Percentiles rank a stretch among this genome's conserved stretches.
These are phyloP conservation scores for Discoglossus pictus DNA, from an alignment of 2,797 vertebrate genomes.

Conservation along the genomic window DNA sequence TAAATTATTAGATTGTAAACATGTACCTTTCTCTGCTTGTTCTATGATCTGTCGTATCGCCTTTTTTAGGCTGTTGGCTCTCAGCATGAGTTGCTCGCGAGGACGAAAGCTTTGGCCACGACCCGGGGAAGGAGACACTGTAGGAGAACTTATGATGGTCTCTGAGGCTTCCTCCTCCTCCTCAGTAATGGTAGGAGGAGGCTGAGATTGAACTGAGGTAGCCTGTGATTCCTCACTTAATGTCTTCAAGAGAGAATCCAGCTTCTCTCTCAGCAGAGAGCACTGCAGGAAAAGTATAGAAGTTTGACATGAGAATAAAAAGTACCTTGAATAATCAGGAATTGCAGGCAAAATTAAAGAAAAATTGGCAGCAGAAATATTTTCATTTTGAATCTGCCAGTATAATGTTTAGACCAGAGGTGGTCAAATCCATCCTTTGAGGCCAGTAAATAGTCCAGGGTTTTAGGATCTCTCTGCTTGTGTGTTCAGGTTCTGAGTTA, in stretches of 20 bases:
- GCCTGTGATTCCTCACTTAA: conserved; percentile 91
- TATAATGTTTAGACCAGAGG: too few species aligned
- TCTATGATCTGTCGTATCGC: conserved; percentile 96
- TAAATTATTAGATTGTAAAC: too few species aligned
- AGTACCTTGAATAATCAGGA: background rate
- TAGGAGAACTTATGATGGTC: conserved; percentile 54
- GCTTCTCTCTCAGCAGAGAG: conserved; percentile 89
- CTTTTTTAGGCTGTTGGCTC: conserved; percentile 96
- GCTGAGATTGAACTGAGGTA: conserved; percentile 73
- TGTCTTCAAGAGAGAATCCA: conserved; percentile 90
- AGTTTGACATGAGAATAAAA: background rate
- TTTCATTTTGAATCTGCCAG: too few species aligned
- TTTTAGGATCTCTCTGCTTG: too few species aligned
- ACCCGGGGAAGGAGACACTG: conserved; percentile 66
- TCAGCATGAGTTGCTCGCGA: conserved; percentile 91
- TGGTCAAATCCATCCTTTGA: too few species aligned
- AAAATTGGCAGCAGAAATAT: too few species aligned
- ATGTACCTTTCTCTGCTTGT: conserved; percentile 89
- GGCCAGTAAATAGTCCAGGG: too few species aligned
- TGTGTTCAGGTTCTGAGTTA: too few species aligned
- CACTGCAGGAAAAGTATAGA: conserved; percentile 70
- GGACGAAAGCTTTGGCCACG: conserved; percentile 87
- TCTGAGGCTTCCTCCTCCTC: conserved; percentile 78
- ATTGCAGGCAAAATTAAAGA: too few species aligned
- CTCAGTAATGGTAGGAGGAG: conserved; percentile 87